Base-by-base conservation (phyloP, 2,113 vertebrate genomes). In the Erinaceus europaeus region DNA sequence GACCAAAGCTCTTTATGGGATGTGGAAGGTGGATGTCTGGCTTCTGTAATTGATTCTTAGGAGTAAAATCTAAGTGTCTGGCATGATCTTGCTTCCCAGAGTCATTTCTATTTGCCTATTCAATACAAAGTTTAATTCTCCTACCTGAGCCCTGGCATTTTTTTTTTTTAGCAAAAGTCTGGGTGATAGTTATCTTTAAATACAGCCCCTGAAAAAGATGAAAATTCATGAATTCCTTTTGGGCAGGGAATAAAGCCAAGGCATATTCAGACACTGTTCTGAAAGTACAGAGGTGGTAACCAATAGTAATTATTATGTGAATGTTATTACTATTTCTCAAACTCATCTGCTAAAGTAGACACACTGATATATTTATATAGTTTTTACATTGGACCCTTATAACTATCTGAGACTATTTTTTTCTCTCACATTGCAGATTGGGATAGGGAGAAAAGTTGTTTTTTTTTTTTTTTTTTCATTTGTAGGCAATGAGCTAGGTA, bases 361-460 rank as follows among this genome's bases (percentile, higher is more conserved):
- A n/a, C n/a, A n/a, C n/a, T n/a, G 8, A 81, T 44, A 40, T 13
- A 93, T 91, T 94, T 29, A 23, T n/a, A 36, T 74, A 20, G 61
- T 90, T 92, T 90, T 92, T 73, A 61, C 52, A 32, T 21, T 32
- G 65, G 74, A 50, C 46, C 38, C 53, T 79, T 23, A 25, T 84
- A 83, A 67, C 46, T 87, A 74, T 32, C 46, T 32, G 48, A 90
- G 55, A n/a, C 82, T 88, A 72, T 64, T 42, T n/a, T n/a, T 59
- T 57, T 84, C 25, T 62, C 20, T 86, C 50, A n/a, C 76, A 7
- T 67, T 46, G 85, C 8, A 76, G 67, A 85, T 40, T 21, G 29
- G 8, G 18, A 6, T 5, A 32, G 29, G 17, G 29, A 65, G 23
- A 46, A 55, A 55, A 76, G 23, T 62, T 57, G 25, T 1, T 1